A percentile compares a stretch with the other conserved stretches of the same genome.
Evolutionary conservation across 1,140 invertebrate genomes (phyloP).

Genomic region (Nephotettix cincticeps): DNA sequence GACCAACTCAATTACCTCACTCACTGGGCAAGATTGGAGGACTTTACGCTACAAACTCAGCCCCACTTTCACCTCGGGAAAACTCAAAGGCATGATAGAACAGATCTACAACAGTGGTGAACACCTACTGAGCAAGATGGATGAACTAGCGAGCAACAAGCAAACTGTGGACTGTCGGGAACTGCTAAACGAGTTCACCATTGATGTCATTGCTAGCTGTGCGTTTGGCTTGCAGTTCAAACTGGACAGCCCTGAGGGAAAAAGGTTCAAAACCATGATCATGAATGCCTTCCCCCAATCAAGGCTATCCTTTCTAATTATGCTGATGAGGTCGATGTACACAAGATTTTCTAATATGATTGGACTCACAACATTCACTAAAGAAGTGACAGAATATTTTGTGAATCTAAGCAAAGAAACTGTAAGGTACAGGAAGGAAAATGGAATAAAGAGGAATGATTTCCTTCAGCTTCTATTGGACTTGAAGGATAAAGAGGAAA

Average conservation of each 20-base stretch:
- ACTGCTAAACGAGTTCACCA: conserved; percentile 39
- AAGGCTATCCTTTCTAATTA: not conserved
- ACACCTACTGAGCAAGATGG: conserved; percentile 41
- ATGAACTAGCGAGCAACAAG: conserved; percentile 47
- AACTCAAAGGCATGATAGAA: conserved; percentile 56
- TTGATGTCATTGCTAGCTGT: conserved; percentile 44
- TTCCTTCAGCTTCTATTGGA: conserved; percentile 22
- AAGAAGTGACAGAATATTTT: not conserved
- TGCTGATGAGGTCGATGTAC: not conserved
- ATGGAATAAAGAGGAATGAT: conserved; percentile 13
- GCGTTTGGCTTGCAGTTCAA: conserved; percentile 44
- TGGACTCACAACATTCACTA: not conserved
- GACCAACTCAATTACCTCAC: conserved; percentile 53
- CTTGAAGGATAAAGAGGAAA: conserved; percentile 16
- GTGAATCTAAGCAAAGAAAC: not conserved
- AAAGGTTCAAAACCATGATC: not conserved
- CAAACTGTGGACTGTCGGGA: conserved; percentile 42
- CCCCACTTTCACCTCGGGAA: conserved; percentile 57
- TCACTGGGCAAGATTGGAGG: conserved; percentile 53
- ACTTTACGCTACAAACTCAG: conserved; percentile 52
- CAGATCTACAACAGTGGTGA: conserved; percentile 49
- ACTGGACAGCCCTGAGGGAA: not conserved
- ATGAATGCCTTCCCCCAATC: conserved; percentile 8
- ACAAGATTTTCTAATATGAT: not conserved
- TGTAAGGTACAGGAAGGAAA: not conserved